Percentiles rank a stretch among this genome's conserved stretches.
These are phyloP conservation scores for Erithacus rubecula DNA, from an alignment of 2,797 vertebrate species.

Conservation along the genomic window DNA sequence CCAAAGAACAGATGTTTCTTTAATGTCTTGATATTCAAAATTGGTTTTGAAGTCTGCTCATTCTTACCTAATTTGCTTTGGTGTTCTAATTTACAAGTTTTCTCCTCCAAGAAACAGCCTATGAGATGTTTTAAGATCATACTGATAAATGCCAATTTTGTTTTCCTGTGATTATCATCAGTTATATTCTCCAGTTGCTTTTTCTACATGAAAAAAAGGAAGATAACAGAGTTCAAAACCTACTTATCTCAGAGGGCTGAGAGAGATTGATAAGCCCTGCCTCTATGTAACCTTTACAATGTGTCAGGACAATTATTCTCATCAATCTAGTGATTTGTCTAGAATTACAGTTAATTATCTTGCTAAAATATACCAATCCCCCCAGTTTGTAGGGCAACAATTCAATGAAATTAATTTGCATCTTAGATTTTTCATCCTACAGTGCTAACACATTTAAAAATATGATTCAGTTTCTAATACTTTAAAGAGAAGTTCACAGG, in stretches of 20 bases:
- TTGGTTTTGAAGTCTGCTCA: background rate
- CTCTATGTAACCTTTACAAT: background rate
- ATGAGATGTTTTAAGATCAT: background rate
- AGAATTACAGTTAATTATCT: background rate
- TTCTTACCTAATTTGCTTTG: background rate
- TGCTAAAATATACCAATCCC: background rate
- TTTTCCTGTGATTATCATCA: background rate
- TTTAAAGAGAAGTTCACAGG: background rate
- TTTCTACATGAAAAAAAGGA: background rate
- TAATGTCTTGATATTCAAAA: background rate
- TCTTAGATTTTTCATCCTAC: background rate
- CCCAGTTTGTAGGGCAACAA: background rate
- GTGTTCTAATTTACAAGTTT: background rate
- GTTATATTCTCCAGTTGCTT: background rate
- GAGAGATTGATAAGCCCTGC: background rate
- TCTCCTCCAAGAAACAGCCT: background rate
- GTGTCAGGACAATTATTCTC: background rate
- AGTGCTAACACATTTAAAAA: background rate
- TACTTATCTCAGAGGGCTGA: background rate
- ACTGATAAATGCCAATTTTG: background rate
- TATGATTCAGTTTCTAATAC: background rate
- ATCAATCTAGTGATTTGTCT: background rate
- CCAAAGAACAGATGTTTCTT: background rate
- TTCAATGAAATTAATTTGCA: background rate
- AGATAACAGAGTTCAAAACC: background rate